Percentiles rank a stretch among this genome's conserved stretches.
These are phyloP conservation scores for Nerophis lumbriciformis DNA, from an alignment of 2,113 vertebrate genomes.

Conservation along the genomic window DNA sequence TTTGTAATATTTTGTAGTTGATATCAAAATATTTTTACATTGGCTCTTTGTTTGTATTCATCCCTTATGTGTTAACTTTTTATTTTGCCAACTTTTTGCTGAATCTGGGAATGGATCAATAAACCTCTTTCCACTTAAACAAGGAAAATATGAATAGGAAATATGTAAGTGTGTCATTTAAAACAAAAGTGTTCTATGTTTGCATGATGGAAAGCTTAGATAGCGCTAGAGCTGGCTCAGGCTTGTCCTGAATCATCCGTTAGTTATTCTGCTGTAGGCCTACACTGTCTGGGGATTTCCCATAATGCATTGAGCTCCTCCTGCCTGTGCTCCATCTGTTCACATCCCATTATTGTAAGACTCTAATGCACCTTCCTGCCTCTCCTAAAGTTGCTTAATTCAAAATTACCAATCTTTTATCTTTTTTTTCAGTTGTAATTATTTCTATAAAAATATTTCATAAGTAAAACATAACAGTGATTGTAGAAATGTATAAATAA, in stretches of 20 bases:
- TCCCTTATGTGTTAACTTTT: background rate
- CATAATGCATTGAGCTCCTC: background rate
- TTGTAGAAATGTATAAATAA: too few species aligned
- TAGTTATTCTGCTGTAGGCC: conserved; percentile 1
- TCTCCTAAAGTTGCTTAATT: background rate
- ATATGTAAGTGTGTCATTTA: background rate
- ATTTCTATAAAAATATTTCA: too few species aligned
- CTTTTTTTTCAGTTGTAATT: too few species aligned
- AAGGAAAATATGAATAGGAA: background rate
- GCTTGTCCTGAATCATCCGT: conserved; percentile 2
- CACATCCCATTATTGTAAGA: background rate
- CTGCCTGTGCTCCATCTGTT: background rate
- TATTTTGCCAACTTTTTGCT: background rate
- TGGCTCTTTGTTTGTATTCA: background rate
- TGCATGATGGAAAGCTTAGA: conserved; percentile 2
- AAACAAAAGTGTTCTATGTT: background rate
- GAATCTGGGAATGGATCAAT: background rate
- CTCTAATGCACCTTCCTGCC: background rate
- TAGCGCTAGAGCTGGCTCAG: background rate
- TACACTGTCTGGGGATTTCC: background rate
- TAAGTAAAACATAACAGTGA: too few species aligned
- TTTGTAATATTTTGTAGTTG: background rate
- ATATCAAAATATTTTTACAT: background rate
- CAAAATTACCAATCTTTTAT: too few species aligned
- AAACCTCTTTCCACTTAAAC: background rate